Conservation (phyloP, 2,113 vertebrate species). For the Alosa alosa region DNA sequence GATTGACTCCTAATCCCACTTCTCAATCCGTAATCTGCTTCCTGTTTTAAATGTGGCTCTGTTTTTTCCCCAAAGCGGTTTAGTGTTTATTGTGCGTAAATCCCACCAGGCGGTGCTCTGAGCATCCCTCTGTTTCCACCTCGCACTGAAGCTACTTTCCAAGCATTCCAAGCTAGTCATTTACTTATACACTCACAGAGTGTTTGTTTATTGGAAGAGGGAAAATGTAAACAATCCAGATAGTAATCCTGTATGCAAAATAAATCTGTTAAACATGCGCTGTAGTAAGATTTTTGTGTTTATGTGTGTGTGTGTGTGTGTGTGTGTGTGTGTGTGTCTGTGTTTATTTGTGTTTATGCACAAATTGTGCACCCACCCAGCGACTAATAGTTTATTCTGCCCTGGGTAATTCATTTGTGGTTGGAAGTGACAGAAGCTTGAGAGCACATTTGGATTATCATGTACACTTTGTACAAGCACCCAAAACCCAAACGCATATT, state of each 20-base stretch:
- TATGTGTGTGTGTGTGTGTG: background rate
- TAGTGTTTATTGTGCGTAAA: background rate
- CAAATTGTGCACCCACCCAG: background rate
- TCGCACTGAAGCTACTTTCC: background rate
- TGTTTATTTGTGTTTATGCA: background rate
- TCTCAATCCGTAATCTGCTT: background rate
- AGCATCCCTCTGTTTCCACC: background rate
- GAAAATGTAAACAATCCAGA: background rate
- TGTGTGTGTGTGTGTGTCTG: constrained; percentile 12
- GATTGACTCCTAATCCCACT: background rate
- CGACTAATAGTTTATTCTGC: too few relatives aligned
- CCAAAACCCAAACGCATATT: too few relatives aligned
- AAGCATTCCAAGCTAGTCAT: background rate
- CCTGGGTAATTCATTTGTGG: too few relatives aligned
- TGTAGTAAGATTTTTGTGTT: background rate
- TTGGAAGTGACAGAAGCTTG: background rate
- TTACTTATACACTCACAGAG: too few relatives aligned
- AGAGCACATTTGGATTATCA: background rate
- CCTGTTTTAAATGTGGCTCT: background rate
- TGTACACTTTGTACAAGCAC: background rate
- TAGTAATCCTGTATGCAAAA: constrained; percentile 3
- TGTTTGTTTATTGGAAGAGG: background rate
- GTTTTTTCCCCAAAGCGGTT: background rate
- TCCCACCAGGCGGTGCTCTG: background rate
- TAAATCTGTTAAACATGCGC: background rate